A percentile compares a stretch with the other conserved stretches of the same genome.
These are phyloP conservation scores for Lasius fuliginosus DNA, from an alignment of 2,888 invertebrate species.

Conservation along the genomic window DNA sequence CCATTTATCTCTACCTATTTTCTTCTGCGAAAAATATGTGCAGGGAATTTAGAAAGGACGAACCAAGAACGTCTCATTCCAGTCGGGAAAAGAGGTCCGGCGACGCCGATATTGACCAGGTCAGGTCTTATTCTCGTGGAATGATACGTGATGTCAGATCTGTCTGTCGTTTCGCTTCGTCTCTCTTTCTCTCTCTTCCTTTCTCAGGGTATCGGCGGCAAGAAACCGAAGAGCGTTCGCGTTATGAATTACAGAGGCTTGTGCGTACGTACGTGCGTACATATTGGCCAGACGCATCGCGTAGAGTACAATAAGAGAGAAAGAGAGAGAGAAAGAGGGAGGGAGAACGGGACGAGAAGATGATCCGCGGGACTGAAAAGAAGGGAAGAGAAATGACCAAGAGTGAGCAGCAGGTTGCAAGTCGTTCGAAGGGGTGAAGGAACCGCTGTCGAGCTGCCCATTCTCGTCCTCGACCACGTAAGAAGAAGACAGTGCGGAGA, in stretches of 20 bases:
- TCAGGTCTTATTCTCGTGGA: conserved; percentile 82
- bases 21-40: neutral
- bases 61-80: conserved; percentile 9
- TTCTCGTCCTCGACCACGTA: conserved; percentile 67
- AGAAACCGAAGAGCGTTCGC: conserved; percentile 78
- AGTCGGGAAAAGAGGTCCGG: conserved; percentile 12
- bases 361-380: conserved; percentile 20
- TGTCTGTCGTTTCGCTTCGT: conserved; percentile 45
- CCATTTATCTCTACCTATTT: neutral
- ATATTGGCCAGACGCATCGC: conserved; percentile 69
- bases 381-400: conserved; percentile 65
- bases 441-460: conserved; percentile 76
- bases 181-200: conserved; percentile 53
- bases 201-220: conserved; percentile 77
- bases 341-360: conserved; percentile 41
- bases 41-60: neutral
- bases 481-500: conserved; percentile 34
- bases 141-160: conserved; percentile 66
- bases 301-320: conserved; percentile 1
- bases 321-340: conserved; percentile 42
- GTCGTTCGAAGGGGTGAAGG: conserved; percentile 77
- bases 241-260: conserved; percentile 83
- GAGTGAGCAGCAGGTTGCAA: conserved; percentile 77
- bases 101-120: conserved; percentile 73
- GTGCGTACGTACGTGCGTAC: conserved; percentile 74